Evolutionary conservation across 2,888 invertebrate genomes (phyloP).

Genomic region (Serripes groenlandicus): DNA sequence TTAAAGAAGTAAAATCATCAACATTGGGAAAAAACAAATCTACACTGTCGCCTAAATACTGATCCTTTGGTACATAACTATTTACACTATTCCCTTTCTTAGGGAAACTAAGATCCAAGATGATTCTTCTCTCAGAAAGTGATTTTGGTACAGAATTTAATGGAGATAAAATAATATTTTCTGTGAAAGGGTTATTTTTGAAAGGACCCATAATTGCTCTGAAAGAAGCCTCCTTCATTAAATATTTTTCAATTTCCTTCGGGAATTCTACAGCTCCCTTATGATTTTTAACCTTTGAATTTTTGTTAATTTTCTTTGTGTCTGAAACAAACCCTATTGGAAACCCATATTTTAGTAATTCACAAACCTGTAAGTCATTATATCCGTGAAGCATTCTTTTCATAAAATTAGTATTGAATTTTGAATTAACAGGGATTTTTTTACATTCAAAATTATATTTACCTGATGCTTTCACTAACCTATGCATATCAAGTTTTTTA

Average conservation of each 20-base stretch:
- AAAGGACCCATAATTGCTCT: slow-evolving; percentile 1
- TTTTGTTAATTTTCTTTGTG: too few species aligned
- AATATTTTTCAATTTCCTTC: neutral
- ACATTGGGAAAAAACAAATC: neutral
- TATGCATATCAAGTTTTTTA: neutral
- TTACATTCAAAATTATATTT: neutral
- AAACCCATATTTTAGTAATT: neutral
- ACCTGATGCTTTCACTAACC: neutral
- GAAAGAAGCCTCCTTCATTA: neutral
- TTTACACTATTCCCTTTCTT: neutral
- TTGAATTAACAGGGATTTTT: neutral
- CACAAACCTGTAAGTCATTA: neutral
- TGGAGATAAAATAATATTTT: neutral
- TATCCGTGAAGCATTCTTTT: neutral
- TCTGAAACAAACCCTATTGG: slow-evolving; percentile 3
- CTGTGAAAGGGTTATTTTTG: neutral
- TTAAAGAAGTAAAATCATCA: neutral
- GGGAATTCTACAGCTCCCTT: neutral
- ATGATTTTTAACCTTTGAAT: slow-evolving; percentile 8
- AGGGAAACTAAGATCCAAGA: neutral
- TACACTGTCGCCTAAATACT: neutral
- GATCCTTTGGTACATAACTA: neutral
- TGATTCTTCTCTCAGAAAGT: neutral
- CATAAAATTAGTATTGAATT: neutral
- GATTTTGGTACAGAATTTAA: neutral